Evolutionary conservation across 1,140 invertebrate genomes (phyloP).

Genomic region (Rhynchophorus ferrugineus): DNA sequence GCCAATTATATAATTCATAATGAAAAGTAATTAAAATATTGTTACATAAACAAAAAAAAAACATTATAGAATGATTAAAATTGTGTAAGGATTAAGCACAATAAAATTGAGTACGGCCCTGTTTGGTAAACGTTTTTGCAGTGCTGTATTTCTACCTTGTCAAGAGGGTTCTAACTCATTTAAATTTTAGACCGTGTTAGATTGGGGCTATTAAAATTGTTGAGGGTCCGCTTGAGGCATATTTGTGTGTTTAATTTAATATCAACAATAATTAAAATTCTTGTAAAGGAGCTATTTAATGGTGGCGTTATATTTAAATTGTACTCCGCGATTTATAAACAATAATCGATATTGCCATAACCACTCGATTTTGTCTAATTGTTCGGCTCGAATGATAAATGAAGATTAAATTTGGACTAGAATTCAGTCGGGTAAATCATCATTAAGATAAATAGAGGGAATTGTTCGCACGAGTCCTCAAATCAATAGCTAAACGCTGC

Average conservation of each 20-base stretch:
- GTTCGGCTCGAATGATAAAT: neutral
- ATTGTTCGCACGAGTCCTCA: slow-evolving; percentile 13
- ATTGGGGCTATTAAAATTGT: slow-evolving; percentile 11
- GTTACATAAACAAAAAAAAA: too few relatives aligned
- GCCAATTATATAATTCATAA: too few relatives aligned
- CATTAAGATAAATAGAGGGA: slow-evolving; percentile 7
- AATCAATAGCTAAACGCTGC: slow-evolving; percentile 16
- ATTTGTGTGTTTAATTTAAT: slow-evolving; percentile 11
- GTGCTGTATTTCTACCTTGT: slow-evolving; percentile 15
- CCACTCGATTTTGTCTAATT: neutral
- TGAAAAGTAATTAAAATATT: too few relatives aligned
- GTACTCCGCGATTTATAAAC: neutral
- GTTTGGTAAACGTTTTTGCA: slow-evolving; percentile 3
- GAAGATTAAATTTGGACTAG: neutral
- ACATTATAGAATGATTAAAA: too few relatives aligned
- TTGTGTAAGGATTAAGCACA: too few relatives aligned
- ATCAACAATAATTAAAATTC: slow-evolving; percentile 11
- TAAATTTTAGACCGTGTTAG: slow-evolving; percentile 10
- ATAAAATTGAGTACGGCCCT: neutral
- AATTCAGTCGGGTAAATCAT: slow-evolving; percentile 3
- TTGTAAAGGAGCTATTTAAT: neutral
- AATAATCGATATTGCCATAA: too few relatives aligned
- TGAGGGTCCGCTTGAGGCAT: slow-evolving; percentile 2
- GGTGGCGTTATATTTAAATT: neutral
- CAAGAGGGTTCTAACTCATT: slow-evolving; percentile 15